Percentiles rank a stretch among this genome's conserved stretches.
Evolutionary conservation across 2,888 invertebrate genomes (phyloP).

Genomic region (Marasmarcha lunaedactyla): DNA sequence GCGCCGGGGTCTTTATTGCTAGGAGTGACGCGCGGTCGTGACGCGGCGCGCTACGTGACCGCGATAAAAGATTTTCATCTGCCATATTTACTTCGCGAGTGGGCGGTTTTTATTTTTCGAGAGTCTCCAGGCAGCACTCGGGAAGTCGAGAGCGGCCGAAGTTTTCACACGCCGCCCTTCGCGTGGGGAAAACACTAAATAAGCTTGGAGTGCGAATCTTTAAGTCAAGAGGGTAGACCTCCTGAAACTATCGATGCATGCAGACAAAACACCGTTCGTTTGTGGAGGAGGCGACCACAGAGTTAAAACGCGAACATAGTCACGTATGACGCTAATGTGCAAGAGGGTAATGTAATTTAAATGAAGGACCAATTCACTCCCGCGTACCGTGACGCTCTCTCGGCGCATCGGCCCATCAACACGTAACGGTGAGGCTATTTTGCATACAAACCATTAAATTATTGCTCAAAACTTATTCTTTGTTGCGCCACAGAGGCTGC

Average conservation of each 20-base stretch:
- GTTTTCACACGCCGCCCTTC: slow-evolving; percentile 60
- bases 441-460: slow-evolving; percentile 70
- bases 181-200: slow-evolving; percentile 40
- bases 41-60: slow-evolving; percentile 66
- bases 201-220: slow-evolving; percentile 21
- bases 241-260: slow-evolving; percentile 36
- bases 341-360: slow-evolving; percentile 60
- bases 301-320: slow-evolving; percentile 37
- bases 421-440: slow-evolving; percentile 66
- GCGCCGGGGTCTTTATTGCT: slow-evolving; percentile 59
- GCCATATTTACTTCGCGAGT: slow-evolving; percentile 68
- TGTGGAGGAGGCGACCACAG: slow-evolving; percentile 30
- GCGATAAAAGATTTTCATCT: slow-evolving; percentile 71
- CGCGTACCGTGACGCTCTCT: slow-evolving; percentile 62
- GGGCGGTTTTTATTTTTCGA: slow-evolving; percentile 67
- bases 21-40: slow-evolving; percentile 66
- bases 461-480: slow-evolving; percentile 69
- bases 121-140: slow-evolving; percentile 45
- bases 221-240: slow-evolving; percentile 31
- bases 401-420: slow-evolving; percentile 61
- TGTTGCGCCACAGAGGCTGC: slow-evolving; percentile 64
- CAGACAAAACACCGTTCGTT: slow-evolving; percentile 27
- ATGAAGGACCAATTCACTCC: slow-evolving; percentile 64
- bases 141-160: slow-evolving; percentile 32
- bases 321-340: slow-evolving; percentile 45